phyloP scores from a whole-genome alignment of 2,113 vertebrate genomes.

The Lepus europaeus region DNA sequence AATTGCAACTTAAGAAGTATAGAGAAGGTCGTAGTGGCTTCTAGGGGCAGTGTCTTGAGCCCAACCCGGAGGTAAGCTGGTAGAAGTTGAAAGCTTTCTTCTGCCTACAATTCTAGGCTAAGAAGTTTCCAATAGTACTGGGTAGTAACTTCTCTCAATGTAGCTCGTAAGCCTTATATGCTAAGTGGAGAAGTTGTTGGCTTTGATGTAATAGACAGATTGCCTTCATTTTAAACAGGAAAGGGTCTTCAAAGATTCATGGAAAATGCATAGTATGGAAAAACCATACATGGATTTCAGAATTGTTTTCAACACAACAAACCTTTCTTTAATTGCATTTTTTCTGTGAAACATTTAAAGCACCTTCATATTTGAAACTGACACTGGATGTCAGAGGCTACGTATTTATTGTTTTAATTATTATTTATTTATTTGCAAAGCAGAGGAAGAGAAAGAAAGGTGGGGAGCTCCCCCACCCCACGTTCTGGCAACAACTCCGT shows the following conservation, averaged over 20 bases:
- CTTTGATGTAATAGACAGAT: background rate
- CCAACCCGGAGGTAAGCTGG: background rate
- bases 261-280: too few species aligned
- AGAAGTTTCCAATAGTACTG: background rate
- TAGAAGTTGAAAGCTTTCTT: background rate
- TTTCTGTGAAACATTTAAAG: too few species aligned
- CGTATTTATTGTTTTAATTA: background rate
- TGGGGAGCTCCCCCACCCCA: too few species aligned
- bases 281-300: too few species aligned
- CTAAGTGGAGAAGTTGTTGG: background rate
- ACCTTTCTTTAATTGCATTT: too few species aligned
- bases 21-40: background rate
- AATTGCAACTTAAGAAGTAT: slow-evolving; percentile 43
- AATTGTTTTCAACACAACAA: too few species aligned
- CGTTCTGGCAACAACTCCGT: too few species aligned
- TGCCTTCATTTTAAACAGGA: slow-evolving; percentile 34
- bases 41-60: background rate
- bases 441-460: too few species aligned
- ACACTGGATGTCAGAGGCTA: background rate
- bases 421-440: too few species aligned
- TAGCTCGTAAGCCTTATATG: background rate
- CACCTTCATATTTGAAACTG: background rate
- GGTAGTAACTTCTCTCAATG: background rate
- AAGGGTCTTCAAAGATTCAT: too few species aligned
- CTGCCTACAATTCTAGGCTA: background rate